Conservation (phyloP, 2,797 vertebrate genomes). For the Enteromius fasciolatus region DNA sequence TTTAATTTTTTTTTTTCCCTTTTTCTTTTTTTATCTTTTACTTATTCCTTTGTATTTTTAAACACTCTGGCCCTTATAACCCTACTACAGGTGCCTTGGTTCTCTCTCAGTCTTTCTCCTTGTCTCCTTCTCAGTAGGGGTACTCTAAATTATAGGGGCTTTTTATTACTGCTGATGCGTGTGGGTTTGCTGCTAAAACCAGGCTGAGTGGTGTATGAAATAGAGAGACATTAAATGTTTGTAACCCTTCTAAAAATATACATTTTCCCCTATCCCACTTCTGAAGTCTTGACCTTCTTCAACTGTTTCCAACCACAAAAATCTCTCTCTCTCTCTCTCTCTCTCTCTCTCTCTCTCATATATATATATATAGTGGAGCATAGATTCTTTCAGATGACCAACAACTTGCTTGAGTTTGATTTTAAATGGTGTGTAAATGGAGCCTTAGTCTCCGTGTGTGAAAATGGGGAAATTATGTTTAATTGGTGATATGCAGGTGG, state of each 20-base stretch:
- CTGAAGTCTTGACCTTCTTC: not conserved
- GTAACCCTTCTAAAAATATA: not conserved
- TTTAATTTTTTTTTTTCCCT: conserved; percentile 58
- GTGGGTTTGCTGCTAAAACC: conserved; percentile 49
- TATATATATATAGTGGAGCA: no score
- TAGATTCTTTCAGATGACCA: no score
- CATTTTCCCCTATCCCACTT: not conserved
- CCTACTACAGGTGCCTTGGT: conserved; percentile 38
- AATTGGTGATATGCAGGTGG: no score
- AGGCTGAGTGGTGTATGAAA: conserved; percentile 39
- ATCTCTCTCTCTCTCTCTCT: no score
- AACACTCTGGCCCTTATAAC: conserved; percentile 32
- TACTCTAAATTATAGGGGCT: conserved; percentile 75
- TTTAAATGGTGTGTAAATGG: no score
- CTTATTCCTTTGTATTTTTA: conserved; percentile 61
- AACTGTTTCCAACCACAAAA: not conserved
- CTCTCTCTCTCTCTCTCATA: no score
- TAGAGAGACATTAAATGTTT: not conserved
- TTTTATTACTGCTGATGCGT: conserved; percentile 75
- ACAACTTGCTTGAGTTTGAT: no score
- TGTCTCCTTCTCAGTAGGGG: conserved; percentile 54
- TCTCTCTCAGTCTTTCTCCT: conserved; percentile 44
- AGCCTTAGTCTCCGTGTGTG: no score
- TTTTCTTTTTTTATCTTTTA: conserved; percentile 15
- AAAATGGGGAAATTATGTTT: no score